phyloP scores from a whole-genome alignment of 2,113 vertebrate genomes.

The Hyaena hyaena region DNA sequence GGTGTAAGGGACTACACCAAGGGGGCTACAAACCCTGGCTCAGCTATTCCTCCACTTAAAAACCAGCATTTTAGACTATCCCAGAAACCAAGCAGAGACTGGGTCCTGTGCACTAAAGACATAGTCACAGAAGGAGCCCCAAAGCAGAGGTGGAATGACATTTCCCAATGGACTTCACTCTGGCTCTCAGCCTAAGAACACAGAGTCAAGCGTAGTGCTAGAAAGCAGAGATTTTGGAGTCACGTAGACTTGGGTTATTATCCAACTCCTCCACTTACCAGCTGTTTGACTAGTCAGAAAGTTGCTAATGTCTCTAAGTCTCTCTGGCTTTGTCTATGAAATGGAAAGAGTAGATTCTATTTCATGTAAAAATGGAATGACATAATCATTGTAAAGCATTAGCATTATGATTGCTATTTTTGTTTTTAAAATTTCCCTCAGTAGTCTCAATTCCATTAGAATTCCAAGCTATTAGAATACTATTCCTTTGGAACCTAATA shows the following conservation, averaged over 20 bases:
- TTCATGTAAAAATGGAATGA: neutral
- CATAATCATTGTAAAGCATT: conserved; percentile 16
- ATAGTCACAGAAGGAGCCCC: neutral
- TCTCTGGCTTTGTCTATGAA: neutral
- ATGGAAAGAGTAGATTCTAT: neutral
- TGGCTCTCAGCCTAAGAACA: neutral
- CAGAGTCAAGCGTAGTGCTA: neutral
- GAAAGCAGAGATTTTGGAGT: neutral
- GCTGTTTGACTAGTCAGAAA: neutral
- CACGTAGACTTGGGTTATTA: neutral
- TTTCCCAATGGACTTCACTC: neutral
- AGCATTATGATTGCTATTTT: neutral
- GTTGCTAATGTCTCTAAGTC: neutral
- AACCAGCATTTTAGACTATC: neutral
- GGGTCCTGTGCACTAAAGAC: neutral
- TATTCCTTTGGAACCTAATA: neutral
- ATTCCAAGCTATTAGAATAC: neutral
- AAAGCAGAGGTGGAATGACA: neutral
- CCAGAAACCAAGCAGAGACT: neutral
- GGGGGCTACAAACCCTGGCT: neutral
- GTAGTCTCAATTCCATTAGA: neutral
- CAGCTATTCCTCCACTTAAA: neutral
- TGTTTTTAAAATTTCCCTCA: conserved; percentile 33
- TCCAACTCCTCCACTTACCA: neutral
- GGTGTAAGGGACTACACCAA: neutral